Percentiles rank a stretch among this genome's conserved stretches.
phyloP scores from a whole-genome alignment of 2,888 invertebrate species.

The Agrotis ipsilon region DNA sequence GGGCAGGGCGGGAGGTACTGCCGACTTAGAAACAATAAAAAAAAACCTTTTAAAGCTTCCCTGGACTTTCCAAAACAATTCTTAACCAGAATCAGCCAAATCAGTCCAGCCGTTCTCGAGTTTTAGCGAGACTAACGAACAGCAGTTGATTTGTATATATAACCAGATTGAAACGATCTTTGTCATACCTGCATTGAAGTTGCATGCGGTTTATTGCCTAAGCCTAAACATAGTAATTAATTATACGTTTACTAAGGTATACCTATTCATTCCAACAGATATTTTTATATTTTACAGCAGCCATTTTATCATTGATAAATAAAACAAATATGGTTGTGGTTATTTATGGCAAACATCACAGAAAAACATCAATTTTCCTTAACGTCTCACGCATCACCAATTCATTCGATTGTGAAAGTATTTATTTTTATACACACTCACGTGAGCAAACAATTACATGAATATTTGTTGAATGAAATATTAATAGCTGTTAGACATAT shows the following conservation, averaged over 20 bases:
- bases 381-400: slow-evolving; percentile 1
- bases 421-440: slow-evolving; percentile 19
- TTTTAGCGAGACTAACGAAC: too few species aligned
- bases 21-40: too few species aligned
- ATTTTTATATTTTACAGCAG: background rate
- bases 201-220: background rate
- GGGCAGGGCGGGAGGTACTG: too few species aligned
- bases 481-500: slow-evolving; percentile 6
- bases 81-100: too few species aligned
- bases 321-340: slow-evolving; percentile 2
- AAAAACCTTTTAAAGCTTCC: too few species aligned
- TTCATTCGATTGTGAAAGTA: slow-evolving; percentile 38
- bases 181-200: background rate
- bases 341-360: slow-evolving; percentile 5
- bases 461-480: slow-evolving; percentile 16
- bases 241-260: background rate
- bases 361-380: slow-evolving; percentile 20
- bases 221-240: background rate
- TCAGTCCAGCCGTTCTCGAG: too few species aligned
- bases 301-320: background rate
- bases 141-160: too few species aligned
- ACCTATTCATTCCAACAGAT: background rate
- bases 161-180: too few species aligned
- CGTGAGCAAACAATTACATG: slow-evolving; percentile 9
- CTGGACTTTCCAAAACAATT: too few species aligned